Base-by-base conservation (phyloP, 2,113 vertebrate species). In the Eleginops maclovinus region DNA sequence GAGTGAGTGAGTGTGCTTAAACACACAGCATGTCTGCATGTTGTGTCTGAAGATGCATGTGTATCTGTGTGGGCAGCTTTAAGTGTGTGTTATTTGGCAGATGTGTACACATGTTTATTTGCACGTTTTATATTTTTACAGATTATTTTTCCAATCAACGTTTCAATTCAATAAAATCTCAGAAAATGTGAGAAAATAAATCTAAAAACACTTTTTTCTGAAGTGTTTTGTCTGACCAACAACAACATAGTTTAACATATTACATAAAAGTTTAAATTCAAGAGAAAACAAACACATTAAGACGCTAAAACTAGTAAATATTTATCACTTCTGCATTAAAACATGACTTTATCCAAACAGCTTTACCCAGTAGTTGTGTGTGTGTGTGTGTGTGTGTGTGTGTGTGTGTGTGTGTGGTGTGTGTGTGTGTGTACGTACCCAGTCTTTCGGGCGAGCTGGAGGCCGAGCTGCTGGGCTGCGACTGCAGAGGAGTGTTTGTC, bases 401-500 rank as follows among this genome's bases (percentile, higher is more conserved):
- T 47, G 40, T 43, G 21, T 54, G 55, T 81, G 36, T 12, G 31
- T 56, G 28, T 55, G 64, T 54, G 70, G 58, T 54, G 47, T 64
- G 47, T 55, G 49, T 22, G 24, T 70, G 54, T 62, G 15, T 46
- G 64, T 53, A 28, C 12, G 15, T 81, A 98, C 97, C 95, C 43
- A 96, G 95, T 92, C 95, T 93, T 76, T 98, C 96, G 0, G 95
- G 95, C 2, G 97, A 98, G 91, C 96, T 97, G 91, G 96, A 97
- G 69, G 96, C 91, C 1, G 97, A 97, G 94, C 96, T 97, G 92
- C 96, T 98, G 70, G 95, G 95, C 72, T 96, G 96, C 0, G 96
- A 97, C 83, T 96, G 97, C 0, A 94, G 92, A 43, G 96, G 96
- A 81, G 96, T 96, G 78, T 95, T 95, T 5, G 87, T 93, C 24